Evolutionary conservation across 1,140 invertebrate species (phyloP).

Genomic region (Brachionus rotundiformis): DNA sequence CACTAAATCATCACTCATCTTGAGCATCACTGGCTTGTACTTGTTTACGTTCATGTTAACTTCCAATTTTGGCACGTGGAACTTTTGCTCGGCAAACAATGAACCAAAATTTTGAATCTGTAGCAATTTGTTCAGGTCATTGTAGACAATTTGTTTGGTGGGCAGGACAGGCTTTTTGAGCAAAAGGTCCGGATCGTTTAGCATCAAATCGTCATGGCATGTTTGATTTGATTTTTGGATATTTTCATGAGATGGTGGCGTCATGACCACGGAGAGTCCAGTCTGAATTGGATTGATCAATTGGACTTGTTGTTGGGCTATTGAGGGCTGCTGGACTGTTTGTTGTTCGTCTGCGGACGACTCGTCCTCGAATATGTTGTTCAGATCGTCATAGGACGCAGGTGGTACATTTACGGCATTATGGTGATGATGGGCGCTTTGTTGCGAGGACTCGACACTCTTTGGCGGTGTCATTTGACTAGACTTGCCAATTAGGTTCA

Average conservation of each 20-base stretch:
- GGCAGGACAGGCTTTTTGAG: neutral
- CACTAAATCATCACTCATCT: neutral
- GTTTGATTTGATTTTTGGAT: constrained; percentile 11
- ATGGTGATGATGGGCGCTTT: neutral
- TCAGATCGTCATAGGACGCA: constrained; percentile 19
- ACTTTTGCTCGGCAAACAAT: neutral
- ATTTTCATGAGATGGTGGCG: constrained; percentile 42
- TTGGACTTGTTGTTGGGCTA: neutral
- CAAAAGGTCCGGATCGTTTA: constrained; percentile 1
- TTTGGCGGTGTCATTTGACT: constrained; percentile 47
- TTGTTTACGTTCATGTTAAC: neutral
- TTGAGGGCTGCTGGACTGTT: neutral
- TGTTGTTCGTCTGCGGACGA: constrained; percentile 42
- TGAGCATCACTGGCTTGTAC: neutral
- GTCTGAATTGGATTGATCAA: constrained; percentile 31
- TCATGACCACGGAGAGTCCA: constrained; percentile 29
- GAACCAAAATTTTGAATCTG: constrained; percentile 18
- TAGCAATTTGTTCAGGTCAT: neutral
- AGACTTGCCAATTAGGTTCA: neutral
- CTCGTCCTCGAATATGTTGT: constrained; percentile 51
- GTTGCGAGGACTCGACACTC: constrained; percentile 24
- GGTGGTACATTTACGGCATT: neutral
- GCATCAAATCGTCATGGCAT: neutral
- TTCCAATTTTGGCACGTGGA: neutral
- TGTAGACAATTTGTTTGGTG: neutral